phyloP scores from a whole-genome alignment of 92 coral and sea anemone genomes.

The Zoanthus solanderi region DNA sequence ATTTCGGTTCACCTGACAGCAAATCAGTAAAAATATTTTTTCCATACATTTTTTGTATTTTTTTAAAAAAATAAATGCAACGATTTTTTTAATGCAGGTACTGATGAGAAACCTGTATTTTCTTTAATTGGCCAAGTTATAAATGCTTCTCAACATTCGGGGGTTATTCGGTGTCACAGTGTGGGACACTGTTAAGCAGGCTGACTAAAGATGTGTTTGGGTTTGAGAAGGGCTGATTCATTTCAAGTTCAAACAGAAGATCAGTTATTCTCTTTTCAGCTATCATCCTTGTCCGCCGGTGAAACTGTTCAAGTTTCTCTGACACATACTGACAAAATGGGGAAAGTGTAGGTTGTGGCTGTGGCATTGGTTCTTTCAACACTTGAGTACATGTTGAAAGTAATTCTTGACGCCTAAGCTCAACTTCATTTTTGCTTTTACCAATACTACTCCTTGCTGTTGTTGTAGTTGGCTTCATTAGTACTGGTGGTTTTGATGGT shows the following conservation, averaged over 20 bases:
- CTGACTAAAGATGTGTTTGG: not conserved
- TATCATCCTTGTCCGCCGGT: conserved; percentile 62
- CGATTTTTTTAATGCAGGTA: not conserved
- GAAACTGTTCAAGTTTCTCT: conserved; percentile 56
- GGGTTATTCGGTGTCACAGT: conserved; percentile 4
- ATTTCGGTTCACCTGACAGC: not conserved
- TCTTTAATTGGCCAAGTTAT: not conserved
- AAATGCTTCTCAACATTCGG: not conserved
- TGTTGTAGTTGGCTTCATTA: not conserved
- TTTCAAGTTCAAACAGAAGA: conserved; percentile 60
- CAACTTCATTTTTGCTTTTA: not conserved
- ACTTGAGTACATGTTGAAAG: conserved; percentile 68
- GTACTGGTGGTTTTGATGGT: not conserved
- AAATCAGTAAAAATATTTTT: not conserved
- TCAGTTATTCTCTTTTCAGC: conserved; percentile 66
- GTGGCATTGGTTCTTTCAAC: conserved; percentile 66
- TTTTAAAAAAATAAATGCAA: not conserved
- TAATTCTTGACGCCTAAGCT: conserved; percentile 41
- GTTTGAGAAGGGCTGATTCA: conserved; percentile 29
- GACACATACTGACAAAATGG: conserved; percentile 61
- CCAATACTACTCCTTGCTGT: not conserved
- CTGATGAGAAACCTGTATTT: not conserved
- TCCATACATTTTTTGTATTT: not conserved
- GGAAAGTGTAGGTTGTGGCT: conserved; percentile 38
- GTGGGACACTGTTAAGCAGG: conserved; percentile 10